These are phyloP conservation scores for Drosophila ironensis DNA, from an alignment of 1,140 invertebrate genomes.

Conservation along the genomic window DNA sequence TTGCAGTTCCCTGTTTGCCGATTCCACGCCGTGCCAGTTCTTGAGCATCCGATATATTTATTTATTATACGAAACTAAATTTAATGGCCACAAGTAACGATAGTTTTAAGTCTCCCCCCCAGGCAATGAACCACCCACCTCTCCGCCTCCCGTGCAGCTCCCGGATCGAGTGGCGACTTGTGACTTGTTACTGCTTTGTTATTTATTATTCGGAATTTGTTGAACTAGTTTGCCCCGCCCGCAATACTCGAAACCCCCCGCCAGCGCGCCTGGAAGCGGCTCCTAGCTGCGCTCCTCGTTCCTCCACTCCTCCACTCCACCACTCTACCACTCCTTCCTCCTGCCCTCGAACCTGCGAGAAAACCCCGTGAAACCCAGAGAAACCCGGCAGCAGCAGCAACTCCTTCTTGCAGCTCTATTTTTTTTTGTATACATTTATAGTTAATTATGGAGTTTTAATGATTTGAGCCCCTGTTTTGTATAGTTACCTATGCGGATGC, in stretches of 20 bases:
- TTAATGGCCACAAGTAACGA: constrained; percentile 7
- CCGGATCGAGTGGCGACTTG: not conserved
- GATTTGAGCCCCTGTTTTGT: constrained; percentile 31
- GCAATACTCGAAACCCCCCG: constrained; percentile 27
- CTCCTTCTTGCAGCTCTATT: not conserved
- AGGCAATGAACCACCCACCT: not conserved
- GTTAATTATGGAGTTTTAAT: constrained; percentile 29
- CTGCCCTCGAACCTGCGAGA: too few relatives aligned
- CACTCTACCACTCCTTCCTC: too few relatives aligned
- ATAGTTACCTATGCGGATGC: constrained; percentile 39
- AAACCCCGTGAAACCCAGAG: too few relatives aligned
- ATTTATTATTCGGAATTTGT: constrained; percentile 62
- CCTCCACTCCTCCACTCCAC: not conserved
- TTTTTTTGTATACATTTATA: constrained; percentile 21
- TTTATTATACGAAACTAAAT: constrained; percentile 35
- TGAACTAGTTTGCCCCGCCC: constrained; percentile 35
- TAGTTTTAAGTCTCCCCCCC: constrained; percentile 7
- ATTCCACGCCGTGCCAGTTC: too few relatives aligned
- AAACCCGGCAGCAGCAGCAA: not conserved
- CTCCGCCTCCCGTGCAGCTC: not conserved
- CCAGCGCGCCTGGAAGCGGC: not conserved
- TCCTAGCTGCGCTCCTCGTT: not conserved
- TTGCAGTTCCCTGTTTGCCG: not conserved
- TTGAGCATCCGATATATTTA: constrained; percentile 15
- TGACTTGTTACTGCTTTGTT: constrained; percentile 48